Percentiles rank a stretch among this genome's conserved stretches.
Evolutionary conservation across 2,888 invertebrate species (phyloP).

Genomic region (Kryphioiulus occultus): DNA sequence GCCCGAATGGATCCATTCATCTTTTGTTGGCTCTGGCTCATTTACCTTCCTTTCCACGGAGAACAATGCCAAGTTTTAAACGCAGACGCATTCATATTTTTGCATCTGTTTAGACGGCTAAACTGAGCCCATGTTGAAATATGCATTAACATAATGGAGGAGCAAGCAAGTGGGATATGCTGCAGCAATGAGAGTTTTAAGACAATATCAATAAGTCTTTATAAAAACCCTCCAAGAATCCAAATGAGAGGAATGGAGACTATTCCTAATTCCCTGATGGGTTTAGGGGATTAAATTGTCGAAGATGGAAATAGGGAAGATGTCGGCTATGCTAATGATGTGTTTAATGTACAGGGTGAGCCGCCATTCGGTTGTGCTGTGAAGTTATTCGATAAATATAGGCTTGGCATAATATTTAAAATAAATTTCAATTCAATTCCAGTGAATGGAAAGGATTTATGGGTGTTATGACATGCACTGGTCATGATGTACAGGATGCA

Average conservation of each 20-base stretch:
- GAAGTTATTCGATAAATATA: too few relatives aligned
- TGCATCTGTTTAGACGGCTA: conserved; percentile 32
- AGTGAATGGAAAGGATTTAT: too few relatives aligned
- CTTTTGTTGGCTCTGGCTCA: conserved; percentile 41
- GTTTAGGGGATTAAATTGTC: conserved; percentile 38
- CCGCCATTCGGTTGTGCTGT: background rate
- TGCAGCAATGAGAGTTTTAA: conserved; percentile 36
- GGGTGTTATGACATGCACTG: too few relatives aligned
- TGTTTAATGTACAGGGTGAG: conserved; percentile 2
- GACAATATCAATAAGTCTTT: conserved; percentile 40
- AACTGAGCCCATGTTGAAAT: conserved; percentile 40
- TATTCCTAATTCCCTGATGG: conserved; percentile 34
- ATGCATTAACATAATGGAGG: conserved; percentile 27
- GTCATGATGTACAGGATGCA: too few relatives aligned
- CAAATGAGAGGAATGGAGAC: conserved; percentile 40
- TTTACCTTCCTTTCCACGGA: conserved; percentile 27
- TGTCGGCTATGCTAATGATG: conserved; percentile 16
- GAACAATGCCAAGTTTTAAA: background rate
- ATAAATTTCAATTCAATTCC: too few relatives aligned
- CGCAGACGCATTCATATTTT: background rate
- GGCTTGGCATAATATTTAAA: too few relatives aligned
- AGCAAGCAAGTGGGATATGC: background rate
- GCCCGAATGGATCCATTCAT: conserved; percentile 40
- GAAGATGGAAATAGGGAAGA: conserved; percentile 39
- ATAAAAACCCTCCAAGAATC: conserved; percentile 37